phyloP scores from a whole-genome alignment of 2,888 invertebrate genomes.

The Poecilus cupreus region DNA sequence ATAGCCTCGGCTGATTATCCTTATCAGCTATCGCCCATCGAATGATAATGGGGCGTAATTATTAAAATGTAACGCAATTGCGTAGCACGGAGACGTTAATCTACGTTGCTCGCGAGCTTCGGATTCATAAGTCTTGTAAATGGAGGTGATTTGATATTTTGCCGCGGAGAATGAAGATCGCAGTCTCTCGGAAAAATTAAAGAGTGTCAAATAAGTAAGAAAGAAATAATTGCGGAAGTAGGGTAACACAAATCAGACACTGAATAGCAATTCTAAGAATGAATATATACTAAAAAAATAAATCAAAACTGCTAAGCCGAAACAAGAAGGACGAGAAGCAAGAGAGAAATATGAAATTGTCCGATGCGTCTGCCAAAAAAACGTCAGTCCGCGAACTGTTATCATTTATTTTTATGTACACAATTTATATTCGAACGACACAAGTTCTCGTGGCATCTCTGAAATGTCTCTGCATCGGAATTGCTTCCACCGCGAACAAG shows the following conservation, averaged over 20 bases:
- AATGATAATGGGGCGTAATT: conserved; percentile 53
- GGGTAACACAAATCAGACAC: conserved; percentile 19
- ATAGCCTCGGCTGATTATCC: conserved; percentile 20
- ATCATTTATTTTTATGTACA: conserved; percentile 50
- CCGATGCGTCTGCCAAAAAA: conserved; percentile 43
- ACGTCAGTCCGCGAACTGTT: conserved; percentile 46
- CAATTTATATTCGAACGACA: conserved; percentile 51
- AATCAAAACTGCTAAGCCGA: conserved; percentile 37
- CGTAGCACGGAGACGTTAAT: conserved; percentile 33
- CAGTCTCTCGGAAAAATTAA: not conserved
- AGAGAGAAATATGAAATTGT: conserved; percentile 31
- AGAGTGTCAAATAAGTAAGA: not conserved
- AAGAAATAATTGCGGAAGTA: not conserved
- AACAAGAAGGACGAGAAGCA: conserved; percentile 25
- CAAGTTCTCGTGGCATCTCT: conserved; percentile 49
- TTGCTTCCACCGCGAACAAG: conserved; percentile 44
- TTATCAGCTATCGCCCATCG: conserved; percentile 42
- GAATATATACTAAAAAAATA: conserved; percentile 22
- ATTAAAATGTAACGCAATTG: conserved; percentile 52
- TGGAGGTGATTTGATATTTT: conserved; percentile 26
- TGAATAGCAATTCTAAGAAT: conserved; percentile 18
- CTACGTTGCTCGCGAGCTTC: not conserved
- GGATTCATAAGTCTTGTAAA: conserved; percentile 21
- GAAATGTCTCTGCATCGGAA: conserved; percentile 49
- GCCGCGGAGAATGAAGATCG: not conserved